Evolutionary conservation across 2,113 vertebrate genomes (phyloP).

Genomic region (Murina feae): DNA sequence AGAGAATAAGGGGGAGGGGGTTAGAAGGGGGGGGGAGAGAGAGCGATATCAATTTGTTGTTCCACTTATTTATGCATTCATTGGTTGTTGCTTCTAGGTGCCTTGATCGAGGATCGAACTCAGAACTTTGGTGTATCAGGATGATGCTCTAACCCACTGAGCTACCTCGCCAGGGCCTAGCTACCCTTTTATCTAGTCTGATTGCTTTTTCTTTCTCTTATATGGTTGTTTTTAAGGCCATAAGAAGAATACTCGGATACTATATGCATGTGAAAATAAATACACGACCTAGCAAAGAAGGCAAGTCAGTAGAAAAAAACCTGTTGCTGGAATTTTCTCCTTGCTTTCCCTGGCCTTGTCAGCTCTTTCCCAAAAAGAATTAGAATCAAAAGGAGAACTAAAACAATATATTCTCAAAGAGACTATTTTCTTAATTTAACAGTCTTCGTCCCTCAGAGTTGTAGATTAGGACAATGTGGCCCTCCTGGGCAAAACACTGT

Average conservation of each 20-base stretch:
- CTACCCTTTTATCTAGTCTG: not conserved
- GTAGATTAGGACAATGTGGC: not conserved
- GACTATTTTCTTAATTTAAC: not conserved
- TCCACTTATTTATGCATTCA: not conserved
- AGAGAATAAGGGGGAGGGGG: no score
- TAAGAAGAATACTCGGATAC: not conserved
- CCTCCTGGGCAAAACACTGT: not conserved
- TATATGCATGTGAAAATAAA: conserved; percentile 1
- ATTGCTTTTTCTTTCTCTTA: not conserved
- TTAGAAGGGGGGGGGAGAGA: no score
- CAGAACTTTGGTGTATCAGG: not conserved
- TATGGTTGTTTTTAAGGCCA: not conserved
- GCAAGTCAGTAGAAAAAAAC: not conserved
- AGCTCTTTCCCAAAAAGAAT: not conserved
- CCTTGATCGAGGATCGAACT: not conserved
- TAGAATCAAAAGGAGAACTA: not conserved
- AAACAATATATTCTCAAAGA: not conserved
- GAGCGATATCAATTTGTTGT: no score
- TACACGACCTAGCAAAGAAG: not conserved
- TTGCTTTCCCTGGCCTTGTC: not conserved
- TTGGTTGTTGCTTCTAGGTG: not conserved
- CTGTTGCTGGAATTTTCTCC: conserved; percentile 19
- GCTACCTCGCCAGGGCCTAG: not conserved
- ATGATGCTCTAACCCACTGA: not conserved
- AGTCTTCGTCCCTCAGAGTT: not conserved